phyloP scores from a whole-genome alignment of 2,797 vertebrate genomes.

The Hemibagrus guttatus region DNA sequence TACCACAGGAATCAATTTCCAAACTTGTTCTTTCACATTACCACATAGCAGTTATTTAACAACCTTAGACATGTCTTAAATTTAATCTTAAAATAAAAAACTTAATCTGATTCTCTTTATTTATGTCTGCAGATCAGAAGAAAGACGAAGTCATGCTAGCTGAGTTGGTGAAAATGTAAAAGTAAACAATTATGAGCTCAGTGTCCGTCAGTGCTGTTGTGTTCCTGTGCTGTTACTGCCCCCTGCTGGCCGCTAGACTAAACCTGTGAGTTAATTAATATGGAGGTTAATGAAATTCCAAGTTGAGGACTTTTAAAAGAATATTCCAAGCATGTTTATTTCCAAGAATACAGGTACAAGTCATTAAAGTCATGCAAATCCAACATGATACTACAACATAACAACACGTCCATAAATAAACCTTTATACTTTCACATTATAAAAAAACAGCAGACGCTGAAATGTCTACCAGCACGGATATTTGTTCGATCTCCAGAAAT shows the following conservation, averaged over 20 bases:
- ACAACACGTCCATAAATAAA: slow-evolving; percentile 50
- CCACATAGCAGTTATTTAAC: not conserved
- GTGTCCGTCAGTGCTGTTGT: not conserved
- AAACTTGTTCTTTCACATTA: not conserved
- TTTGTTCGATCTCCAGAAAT: slow-evolving; percentile 37
- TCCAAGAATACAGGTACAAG: not conserved
- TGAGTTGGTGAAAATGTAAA: not conserved
- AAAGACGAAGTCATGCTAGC: too few relatives aligned
- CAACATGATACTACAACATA: slow-evolving; percentile 49
- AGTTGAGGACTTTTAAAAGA: not conserved
- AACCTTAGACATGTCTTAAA: not conserved
- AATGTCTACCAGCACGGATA: not conserved
- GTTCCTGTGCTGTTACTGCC: not conserved
- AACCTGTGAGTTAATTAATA: not conserved
- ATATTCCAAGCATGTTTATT: not conserved
- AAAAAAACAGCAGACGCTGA: slow-evolving; percentile 18
- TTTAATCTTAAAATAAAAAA: not conserved
- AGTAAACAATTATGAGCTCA: not conserved
- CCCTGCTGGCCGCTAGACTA: not conserved
- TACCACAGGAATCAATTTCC: not conserved
- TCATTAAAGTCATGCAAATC: slow-evolving; percentile 54
- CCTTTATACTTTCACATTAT: slow-evolving; percentile 20
- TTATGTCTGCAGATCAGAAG: not conserved
- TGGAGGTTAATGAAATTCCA: not conserved
- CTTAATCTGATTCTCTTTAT: not conserved